These are phyloP conservation scores for Varecia variegata DNA, from an alignment of 2,797 vertebrate genomes.

Conservation along the genomic window DNA sequence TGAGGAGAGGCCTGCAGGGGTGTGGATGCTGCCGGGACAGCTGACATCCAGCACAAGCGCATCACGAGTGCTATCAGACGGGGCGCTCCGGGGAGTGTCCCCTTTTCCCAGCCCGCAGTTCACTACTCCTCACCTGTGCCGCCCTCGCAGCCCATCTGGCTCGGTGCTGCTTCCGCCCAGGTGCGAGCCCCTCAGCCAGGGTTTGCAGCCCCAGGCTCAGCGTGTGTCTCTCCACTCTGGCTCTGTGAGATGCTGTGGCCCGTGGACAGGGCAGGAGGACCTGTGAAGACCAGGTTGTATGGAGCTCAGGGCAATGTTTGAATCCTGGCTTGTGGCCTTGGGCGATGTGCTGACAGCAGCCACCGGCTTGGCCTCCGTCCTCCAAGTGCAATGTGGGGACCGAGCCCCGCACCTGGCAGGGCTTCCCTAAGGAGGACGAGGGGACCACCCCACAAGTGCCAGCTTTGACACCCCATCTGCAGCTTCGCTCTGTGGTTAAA, in stretches of 20 bases:
- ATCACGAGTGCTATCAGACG: rapidly evolving
- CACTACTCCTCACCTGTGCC: rapidly evolving
- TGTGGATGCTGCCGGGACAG: rapidly evolving
- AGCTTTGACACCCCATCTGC: background rate
- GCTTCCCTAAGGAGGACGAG: background rate
- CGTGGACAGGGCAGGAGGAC: background rate
- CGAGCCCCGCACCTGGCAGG: background rate
- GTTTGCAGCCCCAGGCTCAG: background rate
- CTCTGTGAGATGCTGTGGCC: background rate
- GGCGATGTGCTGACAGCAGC: no score
- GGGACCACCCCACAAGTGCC: rapidly evolving
- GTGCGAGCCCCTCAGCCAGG: rapidly evolving
- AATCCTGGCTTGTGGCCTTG: background rate
- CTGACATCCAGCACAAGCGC: rapidly evolving
- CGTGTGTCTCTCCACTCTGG: background rate
- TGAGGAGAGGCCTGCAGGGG: rapidly evolving
- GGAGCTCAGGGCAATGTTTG: background rate
- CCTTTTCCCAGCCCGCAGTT: no score
- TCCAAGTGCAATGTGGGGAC: rapidly evolving
- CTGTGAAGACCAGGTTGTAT: background rate
- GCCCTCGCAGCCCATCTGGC: background rate
- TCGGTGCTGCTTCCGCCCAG: background rate
- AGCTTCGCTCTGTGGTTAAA: background rate
- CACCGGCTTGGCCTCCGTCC: background rate
- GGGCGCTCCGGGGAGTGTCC: background rate